Evolutionary conservation across 2,888 invertebrate species (phyloP), one percentile per base, ranked within the genome.

Genomic region (Leptinotarsa peninsularis): DNA sequence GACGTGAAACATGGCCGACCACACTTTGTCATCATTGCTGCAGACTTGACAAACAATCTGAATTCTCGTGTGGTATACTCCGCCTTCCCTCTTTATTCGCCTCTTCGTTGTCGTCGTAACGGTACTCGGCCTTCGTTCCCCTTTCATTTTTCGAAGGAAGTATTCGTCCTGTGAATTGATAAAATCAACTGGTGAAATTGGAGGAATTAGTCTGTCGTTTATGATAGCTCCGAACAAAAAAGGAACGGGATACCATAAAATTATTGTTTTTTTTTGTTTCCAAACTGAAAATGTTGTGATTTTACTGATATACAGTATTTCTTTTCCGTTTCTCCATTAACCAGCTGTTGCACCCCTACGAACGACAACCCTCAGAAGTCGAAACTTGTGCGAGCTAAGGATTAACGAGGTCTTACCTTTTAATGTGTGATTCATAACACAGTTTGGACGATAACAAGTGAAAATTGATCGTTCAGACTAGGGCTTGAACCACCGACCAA

Each of bases 1-100:
- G 78, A 81, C 81, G 80, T 80, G 81, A 83, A 85, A 85, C 84
- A 85, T 84, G 84, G 84, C 84, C 83, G 84, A 77, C 79, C 79
- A 81, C 83, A 84, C 83, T 85, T 84, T 84, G 84, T 84, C 85
- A 85, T 84, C 84, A 82, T 83, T 82, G 81, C 81, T 82, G 81
- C 81, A 81, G 81, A 80, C 82, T 81, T 82, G 82, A 83, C 83
- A 83, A 83, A 83, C 82, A 77, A 77, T 77, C 79, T 77, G 71
- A 67, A 76, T 68, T 76, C 76, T 71, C 77, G 68, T 69, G 76
- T 74, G 66, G 68, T 75, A 68, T 56, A 72, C 72, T 72, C 33
- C 18, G n/a, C 43, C 63, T 63, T 43, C 43, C 33, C n/a, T 63
- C 33, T 27, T 17, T 33, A 17, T 43, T 63, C 63, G 33, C 63